Evolutionary conservation across 2,888 invertebrate genomes (phyloP), one percentile per base, ranked within the genome.

Genomic region (Nephrotoma flavescens): DNA sequence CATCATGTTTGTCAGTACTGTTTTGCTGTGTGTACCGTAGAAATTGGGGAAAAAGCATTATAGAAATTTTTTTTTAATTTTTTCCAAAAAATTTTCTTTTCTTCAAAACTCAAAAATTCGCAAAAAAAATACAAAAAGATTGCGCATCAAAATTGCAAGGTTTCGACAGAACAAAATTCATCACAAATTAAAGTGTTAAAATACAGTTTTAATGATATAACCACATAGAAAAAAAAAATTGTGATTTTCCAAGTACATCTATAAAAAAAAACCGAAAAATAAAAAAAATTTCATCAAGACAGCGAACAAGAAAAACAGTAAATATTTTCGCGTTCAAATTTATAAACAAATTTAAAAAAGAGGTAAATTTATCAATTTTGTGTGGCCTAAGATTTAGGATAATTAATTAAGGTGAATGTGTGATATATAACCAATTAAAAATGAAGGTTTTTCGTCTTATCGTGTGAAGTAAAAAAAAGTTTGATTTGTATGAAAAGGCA

Each of bases 11-110:
- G 84, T 84, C 84, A 84, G 84, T 84, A 15, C 84, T 84, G 84
- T 84, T 41, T 84, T 41, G 84, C 84, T 42, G 84, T 84, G 84
- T 84, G 42, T 84, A 84, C 31, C 84, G 84, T 84, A 42, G 31
- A 71, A 84, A 84, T 84, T 84, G 84, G 84, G 84, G 84, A 84
- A 84, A 47, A 84, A 71, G 71, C 71, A 71, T 71, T 71, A 71
- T 71, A 71, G 31, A 71, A 71, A 71, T 71, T 71, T 71, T 71
- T 71, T 71, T 71, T 71, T 31, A 71, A 31, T 9, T 71, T 71
- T 57, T 15, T 71, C 11, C 31, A 71, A 71, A 71, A 71, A 31
- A 71, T 57, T 71, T 71, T 71, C 71, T 71, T 71, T 31, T 71
- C 71, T 71, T 71, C 71, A 12, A 47, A 47, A 47, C 47, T 47